A percentile compares a stretch with the other conserved stretches of the same genome.
These are phyloP conservation scores for Drosophila sordidula DNA, from an alignment of 2,888 invertebrate species.

Conservation along the genomic window DNA sequence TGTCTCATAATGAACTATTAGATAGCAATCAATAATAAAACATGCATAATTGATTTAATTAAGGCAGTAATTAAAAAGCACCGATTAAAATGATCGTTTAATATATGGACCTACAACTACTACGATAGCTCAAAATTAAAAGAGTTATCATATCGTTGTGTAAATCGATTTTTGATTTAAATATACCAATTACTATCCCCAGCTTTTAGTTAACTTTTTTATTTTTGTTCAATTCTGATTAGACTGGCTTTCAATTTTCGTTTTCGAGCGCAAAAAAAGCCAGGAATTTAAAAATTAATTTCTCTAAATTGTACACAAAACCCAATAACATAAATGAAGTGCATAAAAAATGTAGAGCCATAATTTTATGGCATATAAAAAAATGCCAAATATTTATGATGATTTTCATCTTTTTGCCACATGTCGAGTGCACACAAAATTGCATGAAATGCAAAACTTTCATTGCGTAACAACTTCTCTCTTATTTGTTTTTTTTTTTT, in stretches of 20 bases:
- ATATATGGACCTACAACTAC: too few species aligned
- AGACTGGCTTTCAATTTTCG: slow-evolving; percentile 34
- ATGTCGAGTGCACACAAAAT: slow-evolving; percentile 38
- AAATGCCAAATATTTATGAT: slow-evolving; percentile 16
- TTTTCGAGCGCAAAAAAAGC: background rate
- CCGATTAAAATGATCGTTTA: too few species aligned
- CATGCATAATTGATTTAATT: too few species aligned
- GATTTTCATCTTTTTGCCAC: slow-evolving; percentile 22
- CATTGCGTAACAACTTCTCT: slow-evolving; percentile 36
- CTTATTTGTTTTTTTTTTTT: background rate
- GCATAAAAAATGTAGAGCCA: slow-evolving; percentile 32
- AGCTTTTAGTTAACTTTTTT: too few species aligned
- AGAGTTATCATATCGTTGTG: too few species aligned
- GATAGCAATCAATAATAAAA: too few species aligned
- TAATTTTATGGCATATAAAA: slow-evolving; percentile 33
- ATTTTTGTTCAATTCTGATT: background rate
- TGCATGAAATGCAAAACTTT: slow-evolving; percentile 49
- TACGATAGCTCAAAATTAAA: too few species aligned
- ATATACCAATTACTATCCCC: too few species aligned
- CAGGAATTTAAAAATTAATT: slow-evolving; percentile 46
- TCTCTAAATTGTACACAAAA: slow-evolving; percentile 41
- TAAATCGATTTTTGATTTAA: too few species aligned
- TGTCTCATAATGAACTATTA: too few species aligned
- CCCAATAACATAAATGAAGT: slow-evolving; percentile 35
- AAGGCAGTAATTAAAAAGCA: too few species aligned